These are phyloP conservation scores for Littorina saxatilis DNA, from an alignment of 1,140 invertebrate genomes.

Conservation along the genomic window DNA sequence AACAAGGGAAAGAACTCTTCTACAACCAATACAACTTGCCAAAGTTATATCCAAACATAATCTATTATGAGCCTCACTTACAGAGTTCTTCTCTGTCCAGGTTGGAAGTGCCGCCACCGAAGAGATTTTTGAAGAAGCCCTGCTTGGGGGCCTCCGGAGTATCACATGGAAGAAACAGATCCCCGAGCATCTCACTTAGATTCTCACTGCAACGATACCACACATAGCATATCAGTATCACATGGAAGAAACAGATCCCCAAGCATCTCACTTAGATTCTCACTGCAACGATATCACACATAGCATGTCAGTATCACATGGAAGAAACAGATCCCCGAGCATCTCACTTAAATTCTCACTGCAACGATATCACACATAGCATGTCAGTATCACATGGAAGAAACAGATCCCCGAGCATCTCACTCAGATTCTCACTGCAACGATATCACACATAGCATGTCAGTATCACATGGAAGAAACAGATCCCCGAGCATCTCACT, in stretches of 20 bases:
- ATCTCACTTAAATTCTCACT: conserved; percentile 93
- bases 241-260: conserved; percentile 92
- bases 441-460: conserved; percentile 8
- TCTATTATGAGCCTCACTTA: too few relatives aligned
- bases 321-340: conserved; percentile 93
- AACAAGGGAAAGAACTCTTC: too few relatives aligned
- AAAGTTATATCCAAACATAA: too few relatives aligned
- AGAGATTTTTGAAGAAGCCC: conserved; percentile 94
- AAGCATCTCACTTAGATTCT: conserved; percentile 92
- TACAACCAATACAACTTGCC: too few relatives aligned
- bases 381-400: conserved; percentile 87
- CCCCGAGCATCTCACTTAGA: conserved; percentile 94
- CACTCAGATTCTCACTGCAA: conserved; percentile 88
- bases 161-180: conserved; percentile 91
- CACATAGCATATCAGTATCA: too few relatives aligned
- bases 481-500: conserved; percentile 96
- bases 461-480: conserved; percentile 91
- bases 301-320: conserved; percentile 84
- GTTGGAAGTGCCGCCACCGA: conserved; percentile 88
- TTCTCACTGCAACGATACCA: conserved; percentile 86
- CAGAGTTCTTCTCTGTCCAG: conserved; percentile 97
- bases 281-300: conserved; percentile 79
- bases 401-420: conserved; percentile 96
- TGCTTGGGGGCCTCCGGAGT: conserved; percentile 98
- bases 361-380: conserved; percentile 65